phyloP scores from a whole-genome alignment of 2,797 vertebrate genomes.

The Xiphophorus birchmanni region DNA sequence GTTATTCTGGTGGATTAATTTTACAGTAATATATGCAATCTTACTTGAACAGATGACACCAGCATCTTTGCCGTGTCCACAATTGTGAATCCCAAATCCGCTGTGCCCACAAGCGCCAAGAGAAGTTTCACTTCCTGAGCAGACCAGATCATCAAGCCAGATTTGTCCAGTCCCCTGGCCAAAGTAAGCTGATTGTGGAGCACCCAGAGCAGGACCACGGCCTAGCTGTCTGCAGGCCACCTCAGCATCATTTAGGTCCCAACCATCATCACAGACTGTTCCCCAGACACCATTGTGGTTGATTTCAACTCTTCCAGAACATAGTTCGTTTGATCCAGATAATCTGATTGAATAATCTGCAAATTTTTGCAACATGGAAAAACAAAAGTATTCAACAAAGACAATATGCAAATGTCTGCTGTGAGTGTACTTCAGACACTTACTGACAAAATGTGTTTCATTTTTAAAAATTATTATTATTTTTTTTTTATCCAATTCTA shows the following conservation, averaged over 20 bases:
- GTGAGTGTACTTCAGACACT: no score
- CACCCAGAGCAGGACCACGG: background rate
- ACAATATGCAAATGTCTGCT: background rate
- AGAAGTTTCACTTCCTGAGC: constrained; percentile 9
- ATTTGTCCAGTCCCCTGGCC: background rate
- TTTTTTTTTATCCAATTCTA: no score
- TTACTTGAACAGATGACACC: background rate
- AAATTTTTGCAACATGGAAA: no score
- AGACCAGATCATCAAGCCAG: background rate
- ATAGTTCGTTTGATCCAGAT: background rate
- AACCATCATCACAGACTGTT: constrained; percentile 20
- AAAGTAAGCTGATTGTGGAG: accelerated
- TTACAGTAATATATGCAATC: background rate
- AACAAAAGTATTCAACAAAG: background rate
- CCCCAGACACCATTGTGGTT: constrained; percentile 8
- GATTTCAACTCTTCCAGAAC: constrained; percentile 49
- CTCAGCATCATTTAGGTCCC: background rate
- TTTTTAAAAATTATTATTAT: no score
- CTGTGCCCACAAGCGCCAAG: background rate
- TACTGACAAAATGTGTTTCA: background rate
- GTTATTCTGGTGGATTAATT: no score
- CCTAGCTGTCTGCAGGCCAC: constrained; percentile 33
- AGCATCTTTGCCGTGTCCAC: background rate
- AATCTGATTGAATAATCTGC: background rate
- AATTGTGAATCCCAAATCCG: background rate